Evolutionary conservation across 2,888 invertebrate genomes (phyloP), one percentile per base, ranked within the genome.

Genomic region (Exephanes ischioxanthus): DNA sequence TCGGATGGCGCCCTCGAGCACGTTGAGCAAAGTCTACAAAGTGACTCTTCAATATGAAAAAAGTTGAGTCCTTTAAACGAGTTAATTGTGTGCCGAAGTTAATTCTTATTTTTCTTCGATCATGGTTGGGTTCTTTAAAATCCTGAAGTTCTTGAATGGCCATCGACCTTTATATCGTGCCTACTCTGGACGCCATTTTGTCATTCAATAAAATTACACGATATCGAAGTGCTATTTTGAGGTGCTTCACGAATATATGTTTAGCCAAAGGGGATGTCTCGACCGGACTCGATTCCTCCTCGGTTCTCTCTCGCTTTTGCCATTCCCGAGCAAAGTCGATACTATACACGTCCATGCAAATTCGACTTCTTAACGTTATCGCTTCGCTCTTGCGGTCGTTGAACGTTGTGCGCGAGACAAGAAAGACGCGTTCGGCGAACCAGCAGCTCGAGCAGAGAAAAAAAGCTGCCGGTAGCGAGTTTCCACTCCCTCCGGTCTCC

Each of bases 301-400:
- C 45, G 6, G 4, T 22, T 6, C 78, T 1, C 71, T 41, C 14
- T 14, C 73, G 45, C 30, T 19, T 16, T 26, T 16, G 53, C 66
- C 73, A 55, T 85, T 77, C 67, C 63, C 77, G 58, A 77, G 70
- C 73, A 73, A 83, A 76, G 76, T 67, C 70, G 19, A 72, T 76
- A 55, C 6, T 63, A 76, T 68, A 80, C 67, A 48, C 45, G 83
- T 75, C 83, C 80, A 80, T 86, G 83, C 80, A 86, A 86, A 86
- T 86, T 83, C 78, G 68, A 83, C 68, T 80, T 63, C 48, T 83
- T 77, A 83, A 83, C 80, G 80, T 80, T 77, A 86, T 86, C 70
- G 80, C 80, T 83, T 76, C 48, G 77, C 66, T 80, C 68, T 66
- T 83, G 68, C 30, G 77, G 80, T 80, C 80, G 80, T 73, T 80